A percentile compares a stretch with the other conserved stretches of the same genome.
Conservation (phyloP, 2,888 invertebrate species). For the Drosophila imparisetae region DNA sequence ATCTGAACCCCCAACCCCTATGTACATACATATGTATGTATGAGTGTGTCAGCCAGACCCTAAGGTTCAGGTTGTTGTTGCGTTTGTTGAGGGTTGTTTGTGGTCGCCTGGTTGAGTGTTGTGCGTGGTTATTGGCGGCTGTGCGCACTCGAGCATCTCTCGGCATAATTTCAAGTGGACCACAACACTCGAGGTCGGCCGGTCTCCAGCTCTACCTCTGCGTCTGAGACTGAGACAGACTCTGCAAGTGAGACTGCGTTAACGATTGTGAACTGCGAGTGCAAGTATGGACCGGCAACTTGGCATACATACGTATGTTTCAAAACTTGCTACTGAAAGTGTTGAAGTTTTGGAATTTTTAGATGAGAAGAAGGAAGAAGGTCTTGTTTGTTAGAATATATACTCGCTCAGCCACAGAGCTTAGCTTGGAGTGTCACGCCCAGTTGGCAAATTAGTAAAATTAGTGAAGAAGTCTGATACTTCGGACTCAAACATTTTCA, state of each 20-base stretch:
- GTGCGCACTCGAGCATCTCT: conserved; percentile 76
- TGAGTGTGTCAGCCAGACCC: conserved; percentile 10
- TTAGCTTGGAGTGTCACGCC: background rate
- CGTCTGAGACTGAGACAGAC: background rate
- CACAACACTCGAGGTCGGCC: conserved; percentile 66
- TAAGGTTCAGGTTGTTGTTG: conserved; percentile 48
- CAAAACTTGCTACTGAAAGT: background rate
- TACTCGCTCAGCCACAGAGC: background rate
- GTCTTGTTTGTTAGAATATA: background rate
- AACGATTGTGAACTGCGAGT: conserved; percentile 1
- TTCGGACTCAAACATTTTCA: background rate
- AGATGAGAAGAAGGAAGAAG: background rate
- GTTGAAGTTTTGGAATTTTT: background rate
- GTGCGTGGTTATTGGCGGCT: conserved; percentile 76
- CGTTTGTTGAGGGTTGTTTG: conserved; percentile 71
- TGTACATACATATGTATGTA: background rate
- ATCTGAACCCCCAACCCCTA: conserved; percentile 50
- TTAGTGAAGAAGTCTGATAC: background rate
- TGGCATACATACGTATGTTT: conserved; percentile 35
- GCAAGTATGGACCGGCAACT: conserved; percentile 27
- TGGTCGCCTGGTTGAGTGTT: conserved; percentile 68
- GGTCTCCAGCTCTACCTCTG: conserved; percentile 29
- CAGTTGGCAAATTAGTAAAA: no score
- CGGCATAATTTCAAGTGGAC: conserved; percentile 80
- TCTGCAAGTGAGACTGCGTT: conserved; percentile 4